phyloP scores from a whole-genome alignment of 2,888 invertebrate species.

The Volucella zonaria region DNA sequence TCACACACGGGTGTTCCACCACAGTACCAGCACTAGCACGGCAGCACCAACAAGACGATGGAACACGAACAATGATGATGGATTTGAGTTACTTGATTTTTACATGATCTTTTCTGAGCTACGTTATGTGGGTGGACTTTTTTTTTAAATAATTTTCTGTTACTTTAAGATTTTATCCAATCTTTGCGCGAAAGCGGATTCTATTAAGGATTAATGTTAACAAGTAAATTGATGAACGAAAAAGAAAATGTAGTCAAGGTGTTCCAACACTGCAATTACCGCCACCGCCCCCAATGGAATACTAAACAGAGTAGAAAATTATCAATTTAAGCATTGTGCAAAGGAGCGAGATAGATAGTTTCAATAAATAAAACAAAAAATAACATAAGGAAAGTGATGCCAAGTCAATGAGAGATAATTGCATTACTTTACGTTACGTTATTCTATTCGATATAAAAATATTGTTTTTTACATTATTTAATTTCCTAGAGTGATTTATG shows the following conservation, averaged over 20 bases:
- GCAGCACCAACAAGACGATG: conserved; percentile 59
- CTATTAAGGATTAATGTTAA: conserved; percentile 38
- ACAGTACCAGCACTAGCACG: conserved; percentile 55
- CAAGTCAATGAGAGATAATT: neutral
- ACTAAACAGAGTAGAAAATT: conserved; percentile 65
- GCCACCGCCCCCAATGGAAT: conserved; percentile 74
- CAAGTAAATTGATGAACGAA: conserved; percentile 54
- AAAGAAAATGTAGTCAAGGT: conserved; percentile 55
- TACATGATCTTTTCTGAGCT: conserved; percentile 55
- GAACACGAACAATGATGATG: conserved; percentile 11
- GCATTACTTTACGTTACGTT: conserved; percentile 14
- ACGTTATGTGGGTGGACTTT: conserved; percentile 54
- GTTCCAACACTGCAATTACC: conserved; percentile 70
- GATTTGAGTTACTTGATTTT: conserved; percentile 39
- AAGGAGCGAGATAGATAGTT: conserved; percentile 53
- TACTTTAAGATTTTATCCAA: conserved; percentile 4
- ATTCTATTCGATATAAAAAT: conserved; percentile 5
- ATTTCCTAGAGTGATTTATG: neutral
- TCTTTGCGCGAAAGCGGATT: conserved; percentile 37
- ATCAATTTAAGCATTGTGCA: conserved; percentile 62
- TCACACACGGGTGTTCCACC: conserved; percentile 60
- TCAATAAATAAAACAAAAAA: conserved; percentile 5
- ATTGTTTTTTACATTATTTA: neutral
- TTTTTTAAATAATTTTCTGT: conserved; percentile 3
- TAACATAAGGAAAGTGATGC: conserved; percentile 43